A percentile compares a stretch with the other conserved stretches of the same genome.
Evolutionary conservation across 1,140 invertebrate species (phyloP).

Genomic region (Ganaspis sp.): DNA sequence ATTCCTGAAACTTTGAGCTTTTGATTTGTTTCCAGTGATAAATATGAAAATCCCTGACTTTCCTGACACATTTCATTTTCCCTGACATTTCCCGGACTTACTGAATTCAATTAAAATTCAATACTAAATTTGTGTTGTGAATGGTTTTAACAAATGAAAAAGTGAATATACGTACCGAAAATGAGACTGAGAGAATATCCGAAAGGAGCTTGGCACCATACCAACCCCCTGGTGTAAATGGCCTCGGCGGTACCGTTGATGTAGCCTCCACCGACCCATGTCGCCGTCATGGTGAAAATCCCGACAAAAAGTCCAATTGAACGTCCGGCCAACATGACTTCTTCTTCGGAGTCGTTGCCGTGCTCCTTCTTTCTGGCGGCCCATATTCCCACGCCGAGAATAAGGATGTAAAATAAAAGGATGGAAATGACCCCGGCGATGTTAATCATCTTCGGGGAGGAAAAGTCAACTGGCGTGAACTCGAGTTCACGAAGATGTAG

Average conservation of each 20-base stretch:
- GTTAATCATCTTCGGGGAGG: conserved; percentile 87
- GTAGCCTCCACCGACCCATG: conserved; percentile 99
- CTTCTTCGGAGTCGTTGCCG: conserved; percentile 92
- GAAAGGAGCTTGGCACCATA: conserved; percentile 98
- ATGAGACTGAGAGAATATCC: conserved; percentile 96
- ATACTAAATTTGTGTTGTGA: neutral
- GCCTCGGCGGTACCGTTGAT: conserved; percentile 99
- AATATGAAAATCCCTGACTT: too few species aligned
- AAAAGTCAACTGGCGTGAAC: conserved; percentile 67
- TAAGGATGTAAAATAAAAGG: conserved; percentile 94
- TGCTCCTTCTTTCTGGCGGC: conserved; percentile 92
- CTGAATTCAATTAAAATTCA: too few species aligned
- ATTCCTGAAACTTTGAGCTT: too few species aligned
- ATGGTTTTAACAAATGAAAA: neutral
- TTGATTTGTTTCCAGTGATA: too few species aligned
- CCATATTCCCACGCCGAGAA: conserved; percentile 96
- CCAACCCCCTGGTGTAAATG: conserved; percentile 92
- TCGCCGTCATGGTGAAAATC: conserved; percentile 99
- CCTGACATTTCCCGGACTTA: too few species aligned
- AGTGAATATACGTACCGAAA: conserved; percentile 82
- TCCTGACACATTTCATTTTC: too few species aligned
- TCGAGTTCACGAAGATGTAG: conserved; percentile 70
- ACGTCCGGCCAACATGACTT: conserved; percentile 97
- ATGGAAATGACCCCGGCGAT: conserved; percentile 94
- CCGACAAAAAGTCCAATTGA: conserved; percentile 97